phyloP scores from a whole-genome alignment of 2,888 invertebrate genomes.

The Celastrina argiolus region DNA sequence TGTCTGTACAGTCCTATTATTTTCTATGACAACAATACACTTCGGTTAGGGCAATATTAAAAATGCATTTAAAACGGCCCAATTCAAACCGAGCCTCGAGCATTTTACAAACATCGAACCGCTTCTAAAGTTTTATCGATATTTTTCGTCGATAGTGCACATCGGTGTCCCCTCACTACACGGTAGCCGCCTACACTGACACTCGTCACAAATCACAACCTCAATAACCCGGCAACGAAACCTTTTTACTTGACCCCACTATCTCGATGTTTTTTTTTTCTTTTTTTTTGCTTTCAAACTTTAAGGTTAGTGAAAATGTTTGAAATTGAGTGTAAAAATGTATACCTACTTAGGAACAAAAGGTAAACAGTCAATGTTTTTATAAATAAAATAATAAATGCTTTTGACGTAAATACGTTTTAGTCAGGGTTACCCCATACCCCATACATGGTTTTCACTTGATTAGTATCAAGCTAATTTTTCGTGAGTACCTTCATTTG shows the following conservation, averaged over 20 bases:
- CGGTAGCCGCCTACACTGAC: constrained; percentile 58
- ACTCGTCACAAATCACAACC: constrained; percentile 62
- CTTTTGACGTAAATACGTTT: no score
- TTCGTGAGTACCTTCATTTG: no score
- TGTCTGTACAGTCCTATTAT: not conserved
- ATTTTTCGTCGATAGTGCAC: constrained; percentile 4
- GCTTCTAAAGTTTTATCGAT: not conserved
- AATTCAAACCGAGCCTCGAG: not conserved
- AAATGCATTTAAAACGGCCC: not conserved
- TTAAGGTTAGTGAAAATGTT: not conserved
- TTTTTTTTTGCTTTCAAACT: not conserved
- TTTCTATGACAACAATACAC: not conserved
- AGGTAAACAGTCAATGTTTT: no score
- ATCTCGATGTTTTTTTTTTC: not conserved
- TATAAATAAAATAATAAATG: no score
- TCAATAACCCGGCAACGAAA: constrained; percentile 7
- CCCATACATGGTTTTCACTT: no score
- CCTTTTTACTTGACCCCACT: constrained; percentile 10
- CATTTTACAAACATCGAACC: constrained; percentile 2
- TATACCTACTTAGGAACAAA: no score
- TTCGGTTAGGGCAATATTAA: not conserved
- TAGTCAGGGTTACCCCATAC: no score
- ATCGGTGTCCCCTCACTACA: constrained; percentile 35
- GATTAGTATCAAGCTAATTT: no score
- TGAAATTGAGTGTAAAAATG: not conserved